Conservation (phyloP, 2,113 vertebrate species). For the Athene noctua region DNA sequence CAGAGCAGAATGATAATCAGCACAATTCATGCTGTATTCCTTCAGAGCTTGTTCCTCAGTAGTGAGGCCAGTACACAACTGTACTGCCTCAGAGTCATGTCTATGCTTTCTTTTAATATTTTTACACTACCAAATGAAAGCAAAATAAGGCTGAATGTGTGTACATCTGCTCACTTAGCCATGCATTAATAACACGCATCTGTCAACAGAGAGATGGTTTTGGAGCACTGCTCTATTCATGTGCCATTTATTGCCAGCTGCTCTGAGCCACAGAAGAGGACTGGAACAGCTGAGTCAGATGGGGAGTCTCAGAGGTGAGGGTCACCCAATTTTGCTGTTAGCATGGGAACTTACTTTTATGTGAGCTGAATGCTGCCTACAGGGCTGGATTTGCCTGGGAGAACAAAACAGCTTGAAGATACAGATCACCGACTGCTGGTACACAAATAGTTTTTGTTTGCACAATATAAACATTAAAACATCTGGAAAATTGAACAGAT, state of each 20-base stretch:
- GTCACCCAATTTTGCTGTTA: background rate
- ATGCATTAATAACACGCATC: background rate
- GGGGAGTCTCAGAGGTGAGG: background rate
- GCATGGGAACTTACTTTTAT: background rate
- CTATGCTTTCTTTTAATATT: background rate
- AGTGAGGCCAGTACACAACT: background rate
- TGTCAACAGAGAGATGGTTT: background rate
- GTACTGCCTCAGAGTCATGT: background rate
- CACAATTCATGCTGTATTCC: background rate
- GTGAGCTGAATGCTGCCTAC: background rate
- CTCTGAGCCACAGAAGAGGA: background rate
- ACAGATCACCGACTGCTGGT: background rate
- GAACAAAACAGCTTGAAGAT: background rate
- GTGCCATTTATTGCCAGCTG: background rate
- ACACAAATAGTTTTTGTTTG: background rate
- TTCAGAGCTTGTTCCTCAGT: background rate
- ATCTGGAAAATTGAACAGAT: background rate
- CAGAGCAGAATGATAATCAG: background rate
- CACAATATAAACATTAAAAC: background rate
- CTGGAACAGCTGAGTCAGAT: conserved; percentile 2
- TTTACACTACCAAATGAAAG: background rate
- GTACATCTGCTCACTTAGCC: background rate
- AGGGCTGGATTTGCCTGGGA: background rate
- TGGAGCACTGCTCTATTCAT: background rate
- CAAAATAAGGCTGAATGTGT: background rate